These are phyloP conservation scores for Autographa gamma DNA, from an alignment of 2,888 invertebrate genomes.

Conservation along the genomic window DNA sequence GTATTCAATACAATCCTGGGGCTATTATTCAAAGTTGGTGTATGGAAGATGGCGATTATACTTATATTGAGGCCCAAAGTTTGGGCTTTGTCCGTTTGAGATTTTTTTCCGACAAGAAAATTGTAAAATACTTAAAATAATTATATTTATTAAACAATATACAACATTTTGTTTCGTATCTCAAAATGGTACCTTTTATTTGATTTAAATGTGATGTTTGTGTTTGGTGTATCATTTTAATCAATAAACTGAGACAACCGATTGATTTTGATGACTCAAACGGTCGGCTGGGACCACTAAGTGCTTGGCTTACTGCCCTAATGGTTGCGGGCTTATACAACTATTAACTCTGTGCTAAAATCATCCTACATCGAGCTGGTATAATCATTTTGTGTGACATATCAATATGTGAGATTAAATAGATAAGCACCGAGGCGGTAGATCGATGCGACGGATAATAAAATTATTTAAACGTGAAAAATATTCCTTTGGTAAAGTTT, in stretches of 20 bases:
- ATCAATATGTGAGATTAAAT: too few relatives aligned
- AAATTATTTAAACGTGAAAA: too few relatives aligned
- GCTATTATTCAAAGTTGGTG: slow-evolving; percentile 10
- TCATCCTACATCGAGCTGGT: background rate
- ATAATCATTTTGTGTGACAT: background rate
- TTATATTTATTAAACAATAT: too few relatives aligned
- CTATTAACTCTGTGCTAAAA: slow-evolving; percentile 3
- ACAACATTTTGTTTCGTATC: too few relatives aligned
- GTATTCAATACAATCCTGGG: slow-evolving; percentile 10
- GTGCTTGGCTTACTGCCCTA: slow-evolving; percentile 4
- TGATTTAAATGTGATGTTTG: background rate
- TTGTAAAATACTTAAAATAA: background rate
- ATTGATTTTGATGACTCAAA: slow-evolving; percentile 4
- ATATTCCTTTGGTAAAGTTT: too few relatives aligned
- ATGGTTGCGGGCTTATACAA: slow-evolving; percentile 1
- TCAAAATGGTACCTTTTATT: background rate
- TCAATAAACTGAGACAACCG: background rate
- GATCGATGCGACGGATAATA: too few relatives aligned
- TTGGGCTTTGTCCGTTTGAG: slow-evolving; percentile 13
- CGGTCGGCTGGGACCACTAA: background rate
- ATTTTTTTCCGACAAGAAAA: background rate
- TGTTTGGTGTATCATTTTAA: background rate
- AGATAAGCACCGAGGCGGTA: too few relatives aligned
- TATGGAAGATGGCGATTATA: slow-evolving; percentile 11
- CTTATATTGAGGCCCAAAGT: slow-evolving; percentile 15